Evolutionary conservation across 2,888 invertebrate genomes (phyloP).

Genomic region (Helicoverpa assulta): DNA sequence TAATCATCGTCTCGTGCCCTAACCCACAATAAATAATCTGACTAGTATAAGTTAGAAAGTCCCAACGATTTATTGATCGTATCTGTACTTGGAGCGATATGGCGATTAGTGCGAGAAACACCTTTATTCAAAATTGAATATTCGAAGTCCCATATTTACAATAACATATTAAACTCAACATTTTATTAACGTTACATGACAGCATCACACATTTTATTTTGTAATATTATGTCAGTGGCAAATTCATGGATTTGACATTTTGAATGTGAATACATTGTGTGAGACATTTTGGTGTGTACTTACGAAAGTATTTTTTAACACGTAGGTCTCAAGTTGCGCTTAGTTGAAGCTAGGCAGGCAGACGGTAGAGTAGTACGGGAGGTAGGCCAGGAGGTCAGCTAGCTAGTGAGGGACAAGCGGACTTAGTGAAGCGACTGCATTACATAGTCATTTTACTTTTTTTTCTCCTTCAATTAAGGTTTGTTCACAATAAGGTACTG

Average conservation of each 20-base stretch:
- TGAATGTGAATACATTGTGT: slow-evolving; percentile 60
- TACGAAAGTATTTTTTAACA: slow-evolving; percentile 83
- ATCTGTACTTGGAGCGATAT: background rate
- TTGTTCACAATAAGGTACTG: slow-evolving; percentile 83
- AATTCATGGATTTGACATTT: slow-evolving; percentile 43
- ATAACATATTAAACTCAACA: slow-evolving; percentile 17
- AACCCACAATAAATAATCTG: no score
- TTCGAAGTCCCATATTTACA: slow-evolving; percentile 23
- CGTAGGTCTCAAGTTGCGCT: slow-evolving; percentile 88
- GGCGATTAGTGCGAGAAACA: slow-evolving; percentile 40
- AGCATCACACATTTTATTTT: slow-evolving; percentile 21
- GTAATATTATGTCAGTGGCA: slow-evolving; percentile 13
- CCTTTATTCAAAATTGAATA: slow-evolving; percentile 38
- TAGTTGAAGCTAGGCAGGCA: slow-evolving; percentile 89
- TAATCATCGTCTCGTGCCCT: slow-evolving; percentile 23
- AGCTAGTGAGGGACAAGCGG: slow-evolving; percentile 87
- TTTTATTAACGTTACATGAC: slow-evolving; percentile 10
- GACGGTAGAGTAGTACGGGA: slow-evolving; percentile 82
- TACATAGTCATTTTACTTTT: slow-evolving; percentile 75
- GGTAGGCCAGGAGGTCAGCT: slow-evolving; percentile 83
- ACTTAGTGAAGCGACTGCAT: slow-evolving; percentile 80
- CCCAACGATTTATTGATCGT: background rate
- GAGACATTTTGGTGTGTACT: slow-evolving; percentile 75
- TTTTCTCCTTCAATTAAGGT: slow-evolving; percentile 77
- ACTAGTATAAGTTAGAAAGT: background rate